Evolutionary conservation across 2,113 vertebrate species (phyloP).

Genomic region (Psittacula cyanocephala): DNA sequence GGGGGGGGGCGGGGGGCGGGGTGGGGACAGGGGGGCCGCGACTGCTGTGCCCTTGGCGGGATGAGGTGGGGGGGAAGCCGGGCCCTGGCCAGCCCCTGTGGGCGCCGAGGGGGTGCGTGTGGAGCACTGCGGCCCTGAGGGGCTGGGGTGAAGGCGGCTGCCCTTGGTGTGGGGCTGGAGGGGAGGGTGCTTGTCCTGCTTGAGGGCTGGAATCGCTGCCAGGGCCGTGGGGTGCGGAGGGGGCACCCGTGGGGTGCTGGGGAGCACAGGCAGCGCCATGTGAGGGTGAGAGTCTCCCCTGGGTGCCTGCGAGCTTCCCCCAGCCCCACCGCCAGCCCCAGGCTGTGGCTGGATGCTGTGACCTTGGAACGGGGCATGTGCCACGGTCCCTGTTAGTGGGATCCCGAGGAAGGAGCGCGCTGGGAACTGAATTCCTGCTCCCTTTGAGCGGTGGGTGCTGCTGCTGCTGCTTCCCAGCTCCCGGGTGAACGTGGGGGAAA

Average conservation of each 20-base stretch:
- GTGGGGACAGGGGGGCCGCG: no score
- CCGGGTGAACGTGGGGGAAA: accelerated
- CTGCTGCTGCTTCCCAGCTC: neutral
- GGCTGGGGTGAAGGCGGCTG: neutral
- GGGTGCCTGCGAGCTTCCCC: neutral
- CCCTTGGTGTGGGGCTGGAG: accelerated
- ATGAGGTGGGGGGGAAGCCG: no score
- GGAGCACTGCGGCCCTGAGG: neutral
- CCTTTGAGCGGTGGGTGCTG: accelerated
- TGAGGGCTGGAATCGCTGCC: accelerated
- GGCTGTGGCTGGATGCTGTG: neutral
- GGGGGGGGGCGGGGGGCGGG: neutral
- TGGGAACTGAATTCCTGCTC: no score
- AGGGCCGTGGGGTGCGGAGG: neutral
- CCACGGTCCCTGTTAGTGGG: neutral
- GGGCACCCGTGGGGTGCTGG: neutral
- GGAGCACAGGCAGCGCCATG: accelerated
- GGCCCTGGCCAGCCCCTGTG: neutral
- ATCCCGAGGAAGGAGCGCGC: neutral
- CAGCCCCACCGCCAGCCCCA: neutral
- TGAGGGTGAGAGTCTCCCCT: neutral
- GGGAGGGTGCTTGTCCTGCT: accelerated
- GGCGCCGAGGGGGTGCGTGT: neutral
- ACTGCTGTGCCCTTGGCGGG: neutral
- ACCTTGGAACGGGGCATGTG: neutral